Evolutionary conservation across 2,888 invertebrate species (phyloP).

Genomic region (Agrenia bidenticulata): DNA sequence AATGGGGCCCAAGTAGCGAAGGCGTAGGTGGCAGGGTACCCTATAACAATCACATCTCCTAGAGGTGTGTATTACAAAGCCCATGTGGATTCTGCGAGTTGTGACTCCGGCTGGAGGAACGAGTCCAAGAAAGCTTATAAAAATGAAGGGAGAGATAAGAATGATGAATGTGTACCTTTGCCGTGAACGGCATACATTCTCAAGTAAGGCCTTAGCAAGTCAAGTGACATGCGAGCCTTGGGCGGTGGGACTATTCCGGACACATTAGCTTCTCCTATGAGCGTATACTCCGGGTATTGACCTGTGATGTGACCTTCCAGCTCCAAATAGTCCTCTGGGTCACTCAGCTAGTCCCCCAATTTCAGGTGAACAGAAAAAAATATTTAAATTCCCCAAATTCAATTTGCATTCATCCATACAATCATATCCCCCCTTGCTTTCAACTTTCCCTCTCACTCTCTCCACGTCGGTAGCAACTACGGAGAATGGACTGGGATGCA

Average conservation of each 20-base stretch:
- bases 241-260: constrained; percentile 36
- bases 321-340: constrained; percentile 43
- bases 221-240: constrained; percentile 35
- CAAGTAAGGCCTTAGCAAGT: constrained; percentile 43
- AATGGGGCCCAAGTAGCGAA: too few species aligned
- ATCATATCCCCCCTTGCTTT: not conserved
- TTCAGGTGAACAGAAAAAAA: too few species aligned
- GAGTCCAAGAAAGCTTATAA: not conserved
- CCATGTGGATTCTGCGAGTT: too few species aligned
- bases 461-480: too few species aligned
- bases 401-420: too few species aligned
- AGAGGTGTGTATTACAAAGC: too few species aligned
- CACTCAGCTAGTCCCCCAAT: constrained; percentile 33
- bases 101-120: too few species aligned
- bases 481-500: too few species aligned
- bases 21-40: too few species aligned
- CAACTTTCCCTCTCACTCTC: constrained; percentile 5
- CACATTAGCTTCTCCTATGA: constrained; percentile 38
- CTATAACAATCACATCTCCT: too few species aligned
- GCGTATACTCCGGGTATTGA: constrained; percentile 34
- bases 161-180: constrained; percentile 45
- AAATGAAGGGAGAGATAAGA: constrained; percentile 27
- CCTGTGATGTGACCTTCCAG: constrained; percentile 36
- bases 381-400: too few species aligned
- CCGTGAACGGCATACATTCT: constrained; percentile 47